phyloP scores from a whole-genome alignment of 92 coral and sea anemone genomes.

The Hydrozoanthus gracilis region DNA sequence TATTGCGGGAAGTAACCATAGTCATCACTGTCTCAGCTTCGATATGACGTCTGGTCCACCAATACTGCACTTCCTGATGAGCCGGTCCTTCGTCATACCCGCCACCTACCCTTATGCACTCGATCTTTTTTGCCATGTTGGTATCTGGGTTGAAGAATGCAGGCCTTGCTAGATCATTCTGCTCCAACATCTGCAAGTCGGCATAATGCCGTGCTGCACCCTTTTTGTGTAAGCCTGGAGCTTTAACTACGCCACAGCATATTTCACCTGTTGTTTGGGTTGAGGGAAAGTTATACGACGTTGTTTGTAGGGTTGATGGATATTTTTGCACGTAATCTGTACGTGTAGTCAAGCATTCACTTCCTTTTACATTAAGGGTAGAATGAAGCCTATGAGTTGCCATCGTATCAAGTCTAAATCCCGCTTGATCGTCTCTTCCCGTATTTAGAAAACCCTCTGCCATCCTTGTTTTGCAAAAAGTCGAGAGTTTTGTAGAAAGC shows the following conservation, averaged over 20 bases:
- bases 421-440: constrained; percentile 86
- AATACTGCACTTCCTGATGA: constrained; percentile 64
- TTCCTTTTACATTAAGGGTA: constrained; percentile 64
- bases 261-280: constrained; percentile 70
- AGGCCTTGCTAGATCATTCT: constrained; percentile 48
- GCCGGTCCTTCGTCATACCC: constrained; percentile 71
- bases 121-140: constrained; percentile 57
- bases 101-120: constrained; percentile 72
- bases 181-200: constrained; percentile 53
- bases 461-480: constrained; percentile 59
- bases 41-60: constrained; percentile 67
- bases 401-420: constrained; percentile 76
- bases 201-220: constrained; percentile 73
- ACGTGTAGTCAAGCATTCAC: constrained; percentile 61
- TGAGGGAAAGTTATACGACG: constrained; percentile 74
- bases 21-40: constrained; percentile 40
- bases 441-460: constrained; percentile 54
- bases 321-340: constrained; percentile 72
- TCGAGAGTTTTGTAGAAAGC: constrained; percentile 62
- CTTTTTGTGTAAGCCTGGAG: constrained; percentile 56
- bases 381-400: constrained; percentile 66
- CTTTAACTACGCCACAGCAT: constrained; percentile 75
- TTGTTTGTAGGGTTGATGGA: constrained; percentile 72
- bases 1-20: constrained; percentile 62
- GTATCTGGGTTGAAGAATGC: constrained; percentile 63